Evolutionary conservation across 2,888 invertebrate species (phyloP).

Genomic region (Lissonota sp.): DNA sequence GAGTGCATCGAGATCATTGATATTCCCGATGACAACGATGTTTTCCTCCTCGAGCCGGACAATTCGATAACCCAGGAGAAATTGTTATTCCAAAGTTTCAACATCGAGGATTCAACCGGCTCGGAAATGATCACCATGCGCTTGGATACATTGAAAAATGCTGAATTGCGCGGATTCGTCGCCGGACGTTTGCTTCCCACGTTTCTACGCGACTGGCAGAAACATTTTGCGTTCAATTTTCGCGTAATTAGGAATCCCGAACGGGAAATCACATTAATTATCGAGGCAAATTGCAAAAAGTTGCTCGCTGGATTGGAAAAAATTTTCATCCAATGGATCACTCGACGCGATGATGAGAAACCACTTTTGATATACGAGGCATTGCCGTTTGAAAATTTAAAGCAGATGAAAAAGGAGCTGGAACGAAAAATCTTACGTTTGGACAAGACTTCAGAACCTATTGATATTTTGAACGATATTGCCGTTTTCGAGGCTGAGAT

Average conservation of each 20-base stretch:
- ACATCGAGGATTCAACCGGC: not conserved
- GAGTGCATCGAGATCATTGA: slow-evolving; percentile 1
- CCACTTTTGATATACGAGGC: slow-evolving; percentile 5
- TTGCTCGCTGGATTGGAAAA: slow-evolving; percentile 27
- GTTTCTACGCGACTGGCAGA: slow-evolving; percentile 28
- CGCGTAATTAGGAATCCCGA: slow-evolving; percentile 8
- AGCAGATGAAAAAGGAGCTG: not conserved
- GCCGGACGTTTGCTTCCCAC: not conserved
- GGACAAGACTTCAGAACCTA: not conserved
- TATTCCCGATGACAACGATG: not conserved
- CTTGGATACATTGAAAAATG: slow-evolving; percentile 21
- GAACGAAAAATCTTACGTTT: not conserved
- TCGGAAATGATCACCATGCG: not conserved
- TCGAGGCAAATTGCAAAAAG: not conserved
- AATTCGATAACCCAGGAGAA: too few species aligned
- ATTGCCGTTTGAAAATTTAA: not conserved
- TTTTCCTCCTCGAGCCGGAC: not conserved
- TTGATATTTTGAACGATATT: not conserved
- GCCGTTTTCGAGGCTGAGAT: too few species aligned
- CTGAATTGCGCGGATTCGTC: slow-evolving; percentile 33
- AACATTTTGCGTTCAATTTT: not conserved
- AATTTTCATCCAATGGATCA: slow-evolving; percentile 62
- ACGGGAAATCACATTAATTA: not conserved
- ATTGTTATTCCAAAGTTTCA: slow-evolving; percentile 13
- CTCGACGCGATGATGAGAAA: slow-evolving; percentile 49